phyloP scores from a whole-genome alignment of 2,113 vertebrate genomes.

The Onychorhynchus coronatus region DNA sequence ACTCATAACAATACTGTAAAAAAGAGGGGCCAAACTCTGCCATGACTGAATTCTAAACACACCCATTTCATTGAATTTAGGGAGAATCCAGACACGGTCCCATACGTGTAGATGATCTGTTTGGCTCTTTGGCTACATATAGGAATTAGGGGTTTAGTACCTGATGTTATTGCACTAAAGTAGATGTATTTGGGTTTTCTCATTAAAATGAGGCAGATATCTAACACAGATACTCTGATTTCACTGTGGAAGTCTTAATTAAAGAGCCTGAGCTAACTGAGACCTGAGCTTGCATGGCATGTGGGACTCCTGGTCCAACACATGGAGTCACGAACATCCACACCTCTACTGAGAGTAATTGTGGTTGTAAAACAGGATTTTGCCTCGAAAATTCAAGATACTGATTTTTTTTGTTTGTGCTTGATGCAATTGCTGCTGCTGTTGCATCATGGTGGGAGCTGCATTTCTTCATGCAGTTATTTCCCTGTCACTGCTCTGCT shows the following conservation, averaged over 20 bases:
- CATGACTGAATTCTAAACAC: not conserved
- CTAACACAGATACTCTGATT: not conserved
- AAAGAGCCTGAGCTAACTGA: not conserved
- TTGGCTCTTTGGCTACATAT: not conserved
- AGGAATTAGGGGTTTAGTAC: not conserved
- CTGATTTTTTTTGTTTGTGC: not conserved
- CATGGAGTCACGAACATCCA: not conserved
- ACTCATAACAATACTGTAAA: not conserved
- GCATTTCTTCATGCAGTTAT: not conserved
- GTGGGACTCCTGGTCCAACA: not conserved
- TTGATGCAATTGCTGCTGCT: not conserved
- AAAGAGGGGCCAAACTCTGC: not conserved
- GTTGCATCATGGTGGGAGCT: not conserved
- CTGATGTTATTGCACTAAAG: not conserved
- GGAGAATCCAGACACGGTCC: not conserved
- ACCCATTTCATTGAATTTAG: not conserved
- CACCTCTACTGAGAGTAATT: not conserved
- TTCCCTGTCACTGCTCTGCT: not conserved
- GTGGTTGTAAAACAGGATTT: not conserved
- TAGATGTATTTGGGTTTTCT: not conserved
- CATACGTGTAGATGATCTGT: accelerated
- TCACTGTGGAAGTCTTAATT: not conserved
- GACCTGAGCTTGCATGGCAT: not conserved
- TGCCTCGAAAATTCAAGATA: not conserved
- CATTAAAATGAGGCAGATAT: not conserved